Evolutionary conservation across 2,888 invertebrate species (phyloP).

Genomic region (Drosophila mimetica): DNA sequence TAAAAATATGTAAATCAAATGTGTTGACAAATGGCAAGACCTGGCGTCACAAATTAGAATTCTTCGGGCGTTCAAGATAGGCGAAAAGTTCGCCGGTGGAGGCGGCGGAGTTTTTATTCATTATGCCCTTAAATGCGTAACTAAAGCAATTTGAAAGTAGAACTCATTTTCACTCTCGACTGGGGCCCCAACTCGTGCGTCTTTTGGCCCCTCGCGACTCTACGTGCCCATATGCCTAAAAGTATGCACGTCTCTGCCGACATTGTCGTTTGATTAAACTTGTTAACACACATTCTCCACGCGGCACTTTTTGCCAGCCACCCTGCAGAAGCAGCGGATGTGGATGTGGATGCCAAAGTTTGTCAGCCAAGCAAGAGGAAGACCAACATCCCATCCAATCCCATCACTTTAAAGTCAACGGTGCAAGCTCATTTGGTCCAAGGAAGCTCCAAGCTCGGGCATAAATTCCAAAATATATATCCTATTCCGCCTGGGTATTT

Average conservation of each 20-base stretch:
- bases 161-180: constrained; percentile 52
- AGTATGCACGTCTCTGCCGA: constrained; percentile 75
- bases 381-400: neutral
- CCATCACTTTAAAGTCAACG: constrained; percentile 52
- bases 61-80: constrained; percentile 19
- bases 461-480: constrained; percentile 32
- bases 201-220: neutral
- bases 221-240: constrained; percentile 67
- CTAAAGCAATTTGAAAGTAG: constrained; percentile 75
- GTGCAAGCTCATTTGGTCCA: constrained; percentile 26
- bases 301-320: constrained; percentile 20
- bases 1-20: constrained; percentile 17
- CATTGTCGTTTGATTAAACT: constrained; percentile 80
- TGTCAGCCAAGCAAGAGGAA: constrained; percentile 2
- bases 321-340: constrained; percentile 9
- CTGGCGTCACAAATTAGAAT: constrained; percentile 19
- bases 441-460: constrained; percentile 14
- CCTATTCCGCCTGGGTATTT: constrained; percentile 7
- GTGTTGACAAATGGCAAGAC: constrained; percentile 11
- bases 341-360: constrained; percentile 45
- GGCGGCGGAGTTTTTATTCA: constrained; percentile 58
- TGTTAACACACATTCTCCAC: constrained; percentile 62
- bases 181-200: neutral
- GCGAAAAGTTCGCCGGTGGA: constrained; percentile 19
- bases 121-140: constrained; percentile 76